Evolutionary conservation across 2,888 invertebrate species (phyloP), one percentile per base, ranked within the genome.

Genomic region (Laothoe populi): DNA sequence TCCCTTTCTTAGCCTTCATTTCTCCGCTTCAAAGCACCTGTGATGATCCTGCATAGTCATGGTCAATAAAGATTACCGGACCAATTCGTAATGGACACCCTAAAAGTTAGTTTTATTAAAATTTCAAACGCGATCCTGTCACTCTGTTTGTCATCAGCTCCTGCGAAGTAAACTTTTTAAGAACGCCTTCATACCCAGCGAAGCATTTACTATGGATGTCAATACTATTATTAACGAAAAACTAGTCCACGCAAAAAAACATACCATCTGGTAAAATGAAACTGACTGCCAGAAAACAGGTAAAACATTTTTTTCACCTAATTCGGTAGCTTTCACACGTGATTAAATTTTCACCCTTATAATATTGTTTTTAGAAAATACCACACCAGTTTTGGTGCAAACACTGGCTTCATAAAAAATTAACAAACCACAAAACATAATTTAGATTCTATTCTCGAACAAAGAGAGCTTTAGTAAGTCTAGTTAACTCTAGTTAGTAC

Each of bases 291-390:
- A 82, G 79, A 86, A 90, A 88, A 90, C 86, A 83, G 73, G 73
- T 70, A 67, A 77, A 82, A 81, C 10, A 31, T 31, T 82, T 84
- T 86, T 79, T 80, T 78, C 80, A 79, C 82, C 83, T 73, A 89
- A 91, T 88, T 84, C 92, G 86, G 92, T 91, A 92, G 92, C 92
- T 78, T 84, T 77, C 74, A 86, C 87, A 86, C 80, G 73, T 82
- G 78, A 82, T 66, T 81, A 82, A 69, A 64, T 60, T 63, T 60
- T 44, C 49, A 35, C 42, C 57, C 31, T 23, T 57, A 45, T 38
- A n/a, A n/a, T 42, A n/a, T 38, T 62, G 57, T 62, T 62, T 23
- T 53, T 42, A 21, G 23, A 11, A 21, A 38, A 48, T 35, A 26
- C 31, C 19, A 49, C 19, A 26, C 31, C 26, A 26, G 19, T 16